Base-by-base conservation (phyloP, 2,797 vertebrate species). In the Fringilla coelebs region DNA sequence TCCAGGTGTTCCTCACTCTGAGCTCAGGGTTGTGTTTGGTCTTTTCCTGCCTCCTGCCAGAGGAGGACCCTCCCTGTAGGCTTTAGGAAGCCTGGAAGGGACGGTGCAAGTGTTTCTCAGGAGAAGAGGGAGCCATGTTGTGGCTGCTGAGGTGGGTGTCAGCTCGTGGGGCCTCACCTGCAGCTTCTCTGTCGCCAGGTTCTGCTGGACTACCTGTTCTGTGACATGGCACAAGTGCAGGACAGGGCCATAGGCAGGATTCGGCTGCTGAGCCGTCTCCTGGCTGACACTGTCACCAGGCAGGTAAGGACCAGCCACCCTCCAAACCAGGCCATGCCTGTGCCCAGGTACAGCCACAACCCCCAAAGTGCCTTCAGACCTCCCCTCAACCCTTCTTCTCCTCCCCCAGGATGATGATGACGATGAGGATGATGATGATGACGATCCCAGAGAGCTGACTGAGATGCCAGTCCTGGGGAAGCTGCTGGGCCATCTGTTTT, bases 231-330 rank as follows among this genome's bases (percentile, higher is more conserved):
- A 31, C 6, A 8, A 32, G 31, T 43, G 40, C 40, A 45, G 31
- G 21, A 63, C 40, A 63, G 61, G 31, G 41, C 9, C 61, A 13
- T 63, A 4, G 61, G 15, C 31, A 17, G 41, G 31, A 12, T 63
- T 9, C 32, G 11, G 21, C 4, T 4, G 62, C 60, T 62, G 38
- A 41, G 20, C 62, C 41, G 9, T 13, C 7, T 63, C 21, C 41
- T 63, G 31, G 31, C 11, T 1, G 2, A 17, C 10, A 5, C 5
- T 32, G 22, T 10, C 61, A 3, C 0, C 17, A 8, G 9, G 41
- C 15, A 13, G 41, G 41, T 45, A 32, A n/a, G 21, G 40, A 24
- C 21, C 8, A 4, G 6, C 32, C 16, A 34, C 22, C 8, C 12
- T 65, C 17, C 62, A 65, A 41, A 13, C 38, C 38, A n/a, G n/a